Evolutionary conservation across 2,888 invertebrate species (phyloP), one percentile per base, ranked within the genome.

Genomic region (Venustoraphidia nigricollis): DNA sequence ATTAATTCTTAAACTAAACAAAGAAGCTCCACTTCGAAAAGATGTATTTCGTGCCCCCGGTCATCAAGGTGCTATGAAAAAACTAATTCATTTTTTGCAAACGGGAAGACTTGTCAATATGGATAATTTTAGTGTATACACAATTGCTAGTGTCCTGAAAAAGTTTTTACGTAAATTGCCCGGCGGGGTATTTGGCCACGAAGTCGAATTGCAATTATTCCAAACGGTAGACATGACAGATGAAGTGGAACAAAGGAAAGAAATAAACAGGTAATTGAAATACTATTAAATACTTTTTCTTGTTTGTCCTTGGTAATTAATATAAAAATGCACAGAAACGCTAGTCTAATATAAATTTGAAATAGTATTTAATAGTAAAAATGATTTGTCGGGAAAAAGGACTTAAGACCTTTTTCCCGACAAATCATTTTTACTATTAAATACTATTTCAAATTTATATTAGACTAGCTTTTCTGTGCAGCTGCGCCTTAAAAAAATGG

Each of bases 121-220:
- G 62, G 91, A 91, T 65, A 92, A 93, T 66, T 94, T 91, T 67
- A 92, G 91, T 53, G 93, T 96, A 53, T 95, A 96, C 69, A 97
- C 97, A 34, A 93, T 97, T 61, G 96, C 97, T 50, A 95, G 95
- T 68, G 96, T 97, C 51, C 75, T 97, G 53, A 97, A 97, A 74
- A 96, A 95, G 71, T 97, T 97, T 71, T 77, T 97, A 49, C 77
- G 96, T 54, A 95, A 95, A 76, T 83, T 97, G 59, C 96, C 96
- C 11, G 93, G 91, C 50, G 97, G 97, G 36, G 87, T 97, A 52
- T 96, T 97, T 70, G 94, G 96, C 0, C 78, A 83, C 36, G 86
- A 88, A 47, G 88, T 90, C 52, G 97, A 97, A 67, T 82, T 85
- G 68, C 80, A 84, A 57, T 74, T 97, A 51, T 93, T 97, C 66